phyloP scores from a whole-genome alignment of 1,140 invertebrate genomes.

The Lucilia cuprina region DNA sequence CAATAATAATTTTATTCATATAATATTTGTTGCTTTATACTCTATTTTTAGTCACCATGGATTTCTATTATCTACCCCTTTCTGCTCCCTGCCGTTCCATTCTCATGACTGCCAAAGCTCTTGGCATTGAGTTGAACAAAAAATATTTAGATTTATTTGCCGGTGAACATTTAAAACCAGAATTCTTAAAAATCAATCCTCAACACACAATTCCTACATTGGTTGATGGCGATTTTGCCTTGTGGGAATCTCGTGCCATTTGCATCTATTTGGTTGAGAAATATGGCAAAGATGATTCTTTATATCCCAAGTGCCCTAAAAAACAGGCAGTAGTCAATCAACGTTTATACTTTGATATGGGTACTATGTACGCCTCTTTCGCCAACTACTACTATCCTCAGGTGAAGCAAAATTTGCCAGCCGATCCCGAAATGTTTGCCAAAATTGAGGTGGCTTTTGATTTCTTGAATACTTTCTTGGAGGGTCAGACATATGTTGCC shows the following conservation, averaged over 20 bases:
- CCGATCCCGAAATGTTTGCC: conserved; percentile 70
- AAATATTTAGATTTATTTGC: conserved; percentile 70
- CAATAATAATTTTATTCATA: neutral
- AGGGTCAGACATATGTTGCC: conserved; percentile 70
- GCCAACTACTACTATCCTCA: conserved; percentile 74
- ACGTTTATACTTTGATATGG: conserved; percentile 77
- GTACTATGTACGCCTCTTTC: conserved; percentile 72
- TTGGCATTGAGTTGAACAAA: conserved; percentile 78
- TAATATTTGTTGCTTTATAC: neutral
- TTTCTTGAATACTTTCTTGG: conserved; percentile 73
- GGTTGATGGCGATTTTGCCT: conserved; percentile 71
- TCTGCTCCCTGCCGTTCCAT: conserved; percentile 77
- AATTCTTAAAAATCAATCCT: conserved; percentile 71
- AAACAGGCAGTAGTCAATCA: conserved; percentile 76
- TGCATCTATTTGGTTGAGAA: conserved; percentile 73
- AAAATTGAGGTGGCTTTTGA: conserved; percentile 71
- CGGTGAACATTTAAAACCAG: conserved; percentile 73
- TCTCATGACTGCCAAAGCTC: conserved; percentile 71
- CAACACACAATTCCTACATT: conserved; percentile 73
- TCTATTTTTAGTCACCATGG: conserved; percentile 38
- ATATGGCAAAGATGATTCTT: conserved; percentile 73
- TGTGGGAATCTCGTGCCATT: conserved; percentile 78
- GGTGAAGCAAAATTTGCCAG: conserved; percentile 70
- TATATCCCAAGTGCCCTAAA: conserved; percentile 76
- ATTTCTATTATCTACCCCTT: conserved; percentile 73